Percentiles rank a stretch among this genome's conserved stretches.
These are phyloP conservation scores for Diphyllodes magnificus DNA, from an alignment of 2,113 vertebrate species.

Conservation along the genomic window DNA sequence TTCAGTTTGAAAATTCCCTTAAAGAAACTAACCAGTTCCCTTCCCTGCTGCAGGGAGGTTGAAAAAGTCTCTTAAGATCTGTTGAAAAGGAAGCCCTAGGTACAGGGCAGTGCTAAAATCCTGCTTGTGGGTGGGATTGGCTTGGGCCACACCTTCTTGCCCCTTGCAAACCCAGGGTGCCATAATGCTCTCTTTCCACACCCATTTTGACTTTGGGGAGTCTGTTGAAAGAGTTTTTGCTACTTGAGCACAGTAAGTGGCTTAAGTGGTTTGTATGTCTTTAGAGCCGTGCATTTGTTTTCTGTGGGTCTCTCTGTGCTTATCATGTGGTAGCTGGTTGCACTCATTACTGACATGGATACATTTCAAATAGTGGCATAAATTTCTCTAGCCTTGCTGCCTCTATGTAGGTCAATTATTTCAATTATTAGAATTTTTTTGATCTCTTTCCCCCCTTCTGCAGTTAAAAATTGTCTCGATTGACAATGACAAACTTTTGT, in stretches of 20 bases:
- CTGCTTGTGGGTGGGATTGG: rapidly evolving
- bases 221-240: not conserved
- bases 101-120: not conserved
- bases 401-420: not conserved
- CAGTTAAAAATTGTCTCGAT: not conserved
- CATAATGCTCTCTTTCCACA: rapidly evolving
- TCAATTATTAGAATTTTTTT: not conserved
- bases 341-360: not conserved
- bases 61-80: not conserved
- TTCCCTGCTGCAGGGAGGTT: not conserved
- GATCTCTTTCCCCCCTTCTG: rapidly evolving
- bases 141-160: not conserved
- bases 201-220: not conserved
- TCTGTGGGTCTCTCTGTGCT: not conserved
- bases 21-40: not conserved
- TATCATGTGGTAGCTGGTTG: rapidly evolving
- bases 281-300: not conserved
- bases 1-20: not conserved
- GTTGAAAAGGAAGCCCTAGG: not conserved
- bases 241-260: not conserved
- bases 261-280: not conserved
- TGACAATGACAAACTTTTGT: not conserved
- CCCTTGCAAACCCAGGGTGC: rapidly evolving
- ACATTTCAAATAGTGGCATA: not conserved
- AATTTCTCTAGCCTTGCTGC: not conserved